A percentile compares a stretch with the other conserved stretches of the same genome.
These are phyloP conservation scores for Pseudomyrmex gracilis DNA, from an alignment of 1,140 invertebrate species.

Conservation along the genomic window DNA sequence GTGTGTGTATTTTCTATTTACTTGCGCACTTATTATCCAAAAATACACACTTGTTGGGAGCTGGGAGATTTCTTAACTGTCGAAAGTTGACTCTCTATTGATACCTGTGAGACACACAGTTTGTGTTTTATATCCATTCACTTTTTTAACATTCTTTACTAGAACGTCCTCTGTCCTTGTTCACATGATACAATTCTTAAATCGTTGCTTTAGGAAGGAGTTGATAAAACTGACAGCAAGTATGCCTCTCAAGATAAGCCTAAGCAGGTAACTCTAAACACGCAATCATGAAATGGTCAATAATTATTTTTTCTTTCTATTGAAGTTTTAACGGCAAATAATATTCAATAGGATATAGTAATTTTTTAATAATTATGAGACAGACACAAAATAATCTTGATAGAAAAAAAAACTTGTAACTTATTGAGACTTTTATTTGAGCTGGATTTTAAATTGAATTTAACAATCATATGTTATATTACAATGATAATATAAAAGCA, in stretches of 20 bases:
- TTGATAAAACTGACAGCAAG: conserved; percentile 92
- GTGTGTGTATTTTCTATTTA: too few species aligned
- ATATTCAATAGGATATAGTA: not conserved
- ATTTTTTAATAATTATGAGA: conserved; percentile 4
- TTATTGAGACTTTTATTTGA: not conserved
- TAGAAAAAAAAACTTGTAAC: not conserved
- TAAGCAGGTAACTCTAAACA: conserved; percentile 89
- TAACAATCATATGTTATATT: conserved; percentile 1
- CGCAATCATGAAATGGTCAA: conserved; percentile 71
- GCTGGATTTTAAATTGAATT: conserved; percentile 18
- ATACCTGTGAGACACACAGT: not conserved
- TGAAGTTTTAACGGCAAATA: conserved; percentile 1
- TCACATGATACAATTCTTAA: conserved; percentile 75
- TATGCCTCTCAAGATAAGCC: conserved; percentile 96
- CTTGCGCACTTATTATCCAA: conserved; percentile 15
- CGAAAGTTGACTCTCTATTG: too few species aligned
- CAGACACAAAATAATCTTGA: not conserved
- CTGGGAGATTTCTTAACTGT: too few species aligned
- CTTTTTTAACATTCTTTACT: conserved; percentile 46
- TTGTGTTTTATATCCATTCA: not conserved
- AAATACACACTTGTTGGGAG: not conserved
- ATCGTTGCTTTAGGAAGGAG: conserved; percentile 83
- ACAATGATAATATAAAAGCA: not conserved
- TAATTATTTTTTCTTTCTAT: conserved; percentile 58
- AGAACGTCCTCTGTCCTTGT: conserved; percentile 47